Evolutionary conservation across 2,797 vertebrate genomes (phyloP).

Genomic region (Hozukius guyotensis): DNA sequence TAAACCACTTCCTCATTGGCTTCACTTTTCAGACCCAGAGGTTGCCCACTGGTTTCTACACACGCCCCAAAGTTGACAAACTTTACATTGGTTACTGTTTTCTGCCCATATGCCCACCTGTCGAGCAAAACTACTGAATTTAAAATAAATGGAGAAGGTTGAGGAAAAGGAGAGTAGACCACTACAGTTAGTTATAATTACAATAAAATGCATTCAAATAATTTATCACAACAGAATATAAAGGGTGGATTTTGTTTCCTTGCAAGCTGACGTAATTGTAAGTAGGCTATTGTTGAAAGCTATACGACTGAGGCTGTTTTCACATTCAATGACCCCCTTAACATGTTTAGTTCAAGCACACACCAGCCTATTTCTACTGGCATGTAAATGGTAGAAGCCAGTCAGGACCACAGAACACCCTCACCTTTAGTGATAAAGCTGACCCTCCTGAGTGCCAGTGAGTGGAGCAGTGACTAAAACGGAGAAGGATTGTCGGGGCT

Average conservation of each 20-base stretch:
- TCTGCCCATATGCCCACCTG: background rate
- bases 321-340: background rate
- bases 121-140: background rate
- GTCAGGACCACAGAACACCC: background rate
- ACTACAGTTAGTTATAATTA: background rate
- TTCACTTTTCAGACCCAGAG: too few species aligned
- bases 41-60: background rate
- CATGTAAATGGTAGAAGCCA: conserved; percentile 10
- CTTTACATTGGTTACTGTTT: background rate
- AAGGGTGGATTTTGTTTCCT: background rate
- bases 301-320: background rate
- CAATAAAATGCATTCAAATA: background rate
- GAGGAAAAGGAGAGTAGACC: background rate
- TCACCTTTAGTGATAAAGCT: conserved; percentile 36
- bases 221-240: background rate
- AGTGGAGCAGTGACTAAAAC: conserved; percentile 45
- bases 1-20: too few species aligned
- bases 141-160: background rate
- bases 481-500: conserved; percentile 55
- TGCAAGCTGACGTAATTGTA: background rate
- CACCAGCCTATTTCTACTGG: background rate
- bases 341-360: conserved; percentile 3
- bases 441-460: background rate
- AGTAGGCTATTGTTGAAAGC: background rate
- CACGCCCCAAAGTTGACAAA: background rate